Percentiles rank a stretch among this genome's conserved stretches.
Conservation (phyloP, 2,888 invertebrate genomes). For the Pachymerium ferrugineum region DNA sequence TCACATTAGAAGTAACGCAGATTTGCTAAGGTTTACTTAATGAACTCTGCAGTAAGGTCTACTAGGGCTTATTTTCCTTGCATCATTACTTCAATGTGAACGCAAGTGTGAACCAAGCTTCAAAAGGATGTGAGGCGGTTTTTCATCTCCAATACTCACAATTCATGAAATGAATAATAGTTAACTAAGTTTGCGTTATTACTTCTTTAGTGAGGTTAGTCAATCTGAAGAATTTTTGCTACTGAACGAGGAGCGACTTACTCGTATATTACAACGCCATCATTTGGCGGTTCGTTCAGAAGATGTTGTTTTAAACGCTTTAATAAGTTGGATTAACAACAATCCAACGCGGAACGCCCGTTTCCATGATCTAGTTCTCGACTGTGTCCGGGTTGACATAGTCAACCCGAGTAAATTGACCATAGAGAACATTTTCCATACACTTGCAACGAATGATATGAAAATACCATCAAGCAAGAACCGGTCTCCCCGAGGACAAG, state of each 20-base stretch:
- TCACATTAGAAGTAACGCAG: too few relatives aligned
- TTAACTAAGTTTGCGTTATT: not conserved
- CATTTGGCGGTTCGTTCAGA: constrained; percentile 10
- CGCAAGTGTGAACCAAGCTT: too few relatives aligned
- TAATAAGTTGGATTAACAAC: constrained; percentile 20
- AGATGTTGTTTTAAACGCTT: constrained; percentile 10
- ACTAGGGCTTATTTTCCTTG: too few relatives aligned
- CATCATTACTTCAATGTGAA: too few relatives aligned
- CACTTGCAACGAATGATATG: not conserved
- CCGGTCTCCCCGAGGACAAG: constrained; percentile 27
- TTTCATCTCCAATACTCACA: too few relatives aligned
- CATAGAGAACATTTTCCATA: not conserved
- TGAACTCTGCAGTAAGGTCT: too few relatives aligned
- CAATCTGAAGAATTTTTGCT: constrained; percentile 28
- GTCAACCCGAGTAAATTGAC: not conserved
- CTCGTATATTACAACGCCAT: constrained; percentile 30
- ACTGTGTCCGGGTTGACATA: constrained; percentile 29
- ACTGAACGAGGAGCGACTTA: constrained; percentile 7
- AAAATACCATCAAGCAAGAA: not conserved
- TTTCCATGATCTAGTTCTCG: not conserved
- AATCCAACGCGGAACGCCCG: not conserved
- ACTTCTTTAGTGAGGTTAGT: constrained; percentile 25
- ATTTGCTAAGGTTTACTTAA: too few relatives aligned
- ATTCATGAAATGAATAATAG: not conserved
- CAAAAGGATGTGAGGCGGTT: too few relatives aligned